phyloP scores from a whole-genome alignment of 92 coral and sea anemone genomes.

The Palythoa grandis region DNA sequence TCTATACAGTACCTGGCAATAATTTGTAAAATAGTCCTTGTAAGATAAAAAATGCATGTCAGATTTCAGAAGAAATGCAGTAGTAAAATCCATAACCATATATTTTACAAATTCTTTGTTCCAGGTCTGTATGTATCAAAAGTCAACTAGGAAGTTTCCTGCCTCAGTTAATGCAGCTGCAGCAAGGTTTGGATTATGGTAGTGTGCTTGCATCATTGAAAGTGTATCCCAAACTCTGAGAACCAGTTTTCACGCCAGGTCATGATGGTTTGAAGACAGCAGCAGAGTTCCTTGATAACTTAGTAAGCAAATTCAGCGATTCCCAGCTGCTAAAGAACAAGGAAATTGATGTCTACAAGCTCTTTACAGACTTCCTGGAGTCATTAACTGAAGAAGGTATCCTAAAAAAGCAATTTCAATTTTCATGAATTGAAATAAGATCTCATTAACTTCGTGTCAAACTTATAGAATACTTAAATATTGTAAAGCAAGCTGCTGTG shows the following conservation, averaged over 20 bases:
- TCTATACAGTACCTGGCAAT: constrained; percentile 2
- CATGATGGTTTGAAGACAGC: constrained; percentile 14
- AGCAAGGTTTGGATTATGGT: not conserved
- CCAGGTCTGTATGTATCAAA: not conserved
- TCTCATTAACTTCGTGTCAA: not conserved
- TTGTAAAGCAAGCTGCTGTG: constrained; percentile 12
- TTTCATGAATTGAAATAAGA: not conserved
- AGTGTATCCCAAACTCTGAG: not conserved
- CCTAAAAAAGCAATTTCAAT: not conserved
- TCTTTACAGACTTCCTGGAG: constrained; percentile 13
- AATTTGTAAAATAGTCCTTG: not conserved
- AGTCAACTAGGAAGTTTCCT: constrained; percentile 14
- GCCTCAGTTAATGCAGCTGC: constrained; percentile 20
- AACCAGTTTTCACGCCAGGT: not conserved
- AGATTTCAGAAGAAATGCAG: not conserved
- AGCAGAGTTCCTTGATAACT: constrained; percentile 6
- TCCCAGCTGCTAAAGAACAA: constrained; percentile 2
- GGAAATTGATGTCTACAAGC: constrained; percentile 11
- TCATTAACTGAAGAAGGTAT: constrained; percentile 26
- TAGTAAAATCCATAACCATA: not conserved
- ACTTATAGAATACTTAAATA: not conserved
- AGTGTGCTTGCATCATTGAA: constrained; percentile 8
- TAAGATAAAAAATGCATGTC: not conserved
- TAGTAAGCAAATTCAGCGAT: not conserved
- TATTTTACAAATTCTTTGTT: constrained; percentile 7